phyloP scores from a whole-genome alignment of 2,113 vertebrate species.

The Barnardius zonarius region DNA sequence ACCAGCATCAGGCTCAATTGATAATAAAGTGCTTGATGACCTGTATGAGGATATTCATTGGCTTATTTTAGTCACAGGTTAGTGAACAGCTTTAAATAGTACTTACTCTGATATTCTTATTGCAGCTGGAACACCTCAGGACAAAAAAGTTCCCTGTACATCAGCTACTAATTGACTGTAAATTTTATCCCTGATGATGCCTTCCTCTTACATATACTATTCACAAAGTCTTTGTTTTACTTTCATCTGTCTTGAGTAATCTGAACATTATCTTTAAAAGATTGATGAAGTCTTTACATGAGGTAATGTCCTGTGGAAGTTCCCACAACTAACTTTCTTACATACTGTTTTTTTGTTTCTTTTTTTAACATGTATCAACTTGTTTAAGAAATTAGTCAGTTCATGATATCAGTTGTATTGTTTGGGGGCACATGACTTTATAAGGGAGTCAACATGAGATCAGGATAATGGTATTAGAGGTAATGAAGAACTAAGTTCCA shows the following conservation, averaged over 20 bases:
- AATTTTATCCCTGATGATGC: neutral
- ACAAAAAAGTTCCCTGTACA: neutral
- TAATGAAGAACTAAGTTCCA: neutral
- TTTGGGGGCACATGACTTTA: neutral
- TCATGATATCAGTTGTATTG: neutral
- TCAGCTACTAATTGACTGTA: neutral
- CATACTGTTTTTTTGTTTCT: neutral
- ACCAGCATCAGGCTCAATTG: slow-evolving; percentile 80
- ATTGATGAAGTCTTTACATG: neutral
- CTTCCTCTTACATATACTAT: neutral
- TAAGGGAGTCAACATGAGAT: neutral
- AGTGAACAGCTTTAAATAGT: slow-evolving; percentile 32
- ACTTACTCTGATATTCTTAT: neutral
- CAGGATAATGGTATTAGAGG: neutral
- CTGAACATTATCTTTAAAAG: neutral
- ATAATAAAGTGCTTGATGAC: slow-evolving; percentile 92
- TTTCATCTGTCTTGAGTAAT: neutral
- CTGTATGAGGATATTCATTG: slow-evolving; percentile 99
- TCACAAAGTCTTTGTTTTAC: neutral
- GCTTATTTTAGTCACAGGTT: slow-evolving; percentile 98
- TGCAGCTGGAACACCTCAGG: neutral
- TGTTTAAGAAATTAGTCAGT: neutral
- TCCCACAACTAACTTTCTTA: neutral
- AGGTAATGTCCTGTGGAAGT: neutral
- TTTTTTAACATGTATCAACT: neutral